Base-by-base conservation (phyloP, 2,888 invertebrate genomes). In the Sympetrum striolatum region DNA sequence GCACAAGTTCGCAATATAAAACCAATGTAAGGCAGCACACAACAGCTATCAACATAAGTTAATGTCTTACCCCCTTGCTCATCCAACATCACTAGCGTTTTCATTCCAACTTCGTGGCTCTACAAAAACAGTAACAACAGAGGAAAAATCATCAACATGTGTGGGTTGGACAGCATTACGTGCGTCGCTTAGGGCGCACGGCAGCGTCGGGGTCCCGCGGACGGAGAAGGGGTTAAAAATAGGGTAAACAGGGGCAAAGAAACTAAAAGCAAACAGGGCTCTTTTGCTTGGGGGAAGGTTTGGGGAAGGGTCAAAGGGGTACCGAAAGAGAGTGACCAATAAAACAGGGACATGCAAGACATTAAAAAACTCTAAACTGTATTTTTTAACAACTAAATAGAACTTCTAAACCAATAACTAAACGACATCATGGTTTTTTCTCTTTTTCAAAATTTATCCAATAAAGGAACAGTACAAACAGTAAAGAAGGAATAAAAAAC, bases 51-150 rank as follows among this genome's bases (percentile, higher is more conserved):
- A 86, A 86, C 86, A 86, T 86, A 86, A 86, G 58, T 81, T 60
- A 73, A 82, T 81, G 82, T 96, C 98, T 98, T 98, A 99, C 98
- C 98, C 97, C 99, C 99, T 97, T 99, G 99, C 96, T 99, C 99
- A 96, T 99, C 99, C 97, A 99, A 97, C 97, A 98, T 98, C 95
- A 99, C 99, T 96, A 99, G 97, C 96, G 98, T 98, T 96, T 98
- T 98, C 97, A 99, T 99, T 95, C 99, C 99, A 95, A 98, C 99
- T 96, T 99, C 99, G 96, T 99, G 98, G 96, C 98, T 98, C 99
- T 99, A 97, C 96, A 97, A 97, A 96, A 95, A 96, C 91, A 92
- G 91, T 91, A 92, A 92, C 91, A 92, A 91, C 91, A 91, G 86
- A 64, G 86, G 64, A 60, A 82, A 60, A 58, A 86, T 90, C 86